Conservation (phyloP, 2,113 vertebrate species). For the Caranx ignobilis region DNA sequence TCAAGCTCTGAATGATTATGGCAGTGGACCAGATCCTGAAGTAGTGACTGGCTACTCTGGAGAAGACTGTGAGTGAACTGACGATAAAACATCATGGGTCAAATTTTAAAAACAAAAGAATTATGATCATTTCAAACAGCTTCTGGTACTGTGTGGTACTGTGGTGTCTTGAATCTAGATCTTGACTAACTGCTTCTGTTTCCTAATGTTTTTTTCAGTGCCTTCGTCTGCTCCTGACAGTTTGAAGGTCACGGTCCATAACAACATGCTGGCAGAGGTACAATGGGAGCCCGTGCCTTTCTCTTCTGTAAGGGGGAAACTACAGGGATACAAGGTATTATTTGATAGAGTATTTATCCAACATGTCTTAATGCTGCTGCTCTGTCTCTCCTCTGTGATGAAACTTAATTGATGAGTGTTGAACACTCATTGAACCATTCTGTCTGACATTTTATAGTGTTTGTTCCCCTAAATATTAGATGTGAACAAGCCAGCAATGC, state of each 20-base stretch:
- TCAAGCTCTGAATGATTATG: conserved; percentile 91
- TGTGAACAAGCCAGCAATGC: neutral
- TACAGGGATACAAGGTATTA: conserved; percentile 92
- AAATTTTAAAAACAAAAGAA: neutral
- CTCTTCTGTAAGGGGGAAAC: conserved; percentile 88
- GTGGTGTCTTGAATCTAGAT: neutral
- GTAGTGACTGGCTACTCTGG: conserved; percentile 90
- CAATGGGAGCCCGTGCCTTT: conserved; percentile 91
- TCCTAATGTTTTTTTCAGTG: conserved; percentile 77
- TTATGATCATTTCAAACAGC: too few species aligned
- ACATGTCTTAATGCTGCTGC: too few species aligned
- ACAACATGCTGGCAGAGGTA: conserved; percentile 91
- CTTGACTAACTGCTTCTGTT: neutral
- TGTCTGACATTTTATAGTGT: neutral
- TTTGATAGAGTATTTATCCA: neutral
- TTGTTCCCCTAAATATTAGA: neutral
- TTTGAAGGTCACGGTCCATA: conserved; percentile 88
- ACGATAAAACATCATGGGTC: too few species aligned
- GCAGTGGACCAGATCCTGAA: conserved; percentile 88
- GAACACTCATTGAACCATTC: neutral
- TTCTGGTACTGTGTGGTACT: too few species aligned
- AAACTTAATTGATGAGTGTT: neutral
- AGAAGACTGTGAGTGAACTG: conserved; percentile 91
- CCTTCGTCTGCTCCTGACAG: conserved; percentile 90
- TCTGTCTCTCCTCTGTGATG: neutral